phyloP scores from a whole-genome alignment of 30 jellyfish, hydroid and myxozoan genomes.

The Sanderia malayensis region DNA sequence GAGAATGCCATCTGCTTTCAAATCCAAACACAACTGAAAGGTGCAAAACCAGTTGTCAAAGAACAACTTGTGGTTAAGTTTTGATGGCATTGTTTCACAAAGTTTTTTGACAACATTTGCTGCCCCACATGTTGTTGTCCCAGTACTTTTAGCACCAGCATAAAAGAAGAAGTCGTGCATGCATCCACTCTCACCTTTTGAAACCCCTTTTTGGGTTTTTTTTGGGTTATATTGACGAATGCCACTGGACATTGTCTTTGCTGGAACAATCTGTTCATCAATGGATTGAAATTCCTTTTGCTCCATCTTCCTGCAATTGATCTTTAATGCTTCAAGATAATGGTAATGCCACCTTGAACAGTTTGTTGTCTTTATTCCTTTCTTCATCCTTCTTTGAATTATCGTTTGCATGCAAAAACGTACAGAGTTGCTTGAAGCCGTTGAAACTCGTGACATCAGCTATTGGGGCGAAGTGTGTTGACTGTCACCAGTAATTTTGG shows the following conservation, averaged over 20 bases:
- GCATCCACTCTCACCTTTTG: slow-evolving; percentile 29
- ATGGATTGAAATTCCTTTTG: slow-evolving; percentile 4
- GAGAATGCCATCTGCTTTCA: slow-evolving; percentile 24
- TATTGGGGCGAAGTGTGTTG: neutral
- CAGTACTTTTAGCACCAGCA: slow-evolving; percentile 19
- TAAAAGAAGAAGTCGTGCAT: slow-evolving; percentile 26
- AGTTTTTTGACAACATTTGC: slow-evolving; percentile 12
- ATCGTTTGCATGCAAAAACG: slow-evolving; percentile 16
- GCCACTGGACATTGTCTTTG: slow-evolving; percentile 29
- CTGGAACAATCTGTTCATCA: slow-evolving; percentile 18
- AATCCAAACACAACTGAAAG: slow-evolving; percentile 6
- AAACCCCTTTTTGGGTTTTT: slow-evolving; percentile 44
- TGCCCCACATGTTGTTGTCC: slow-evolving; percentile 8
- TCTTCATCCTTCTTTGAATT: slow-evolving; percentile 6
- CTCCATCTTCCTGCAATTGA: slow-evolving; percentile 1
- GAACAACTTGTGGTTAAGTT: neutral
- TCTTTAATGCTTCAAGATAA: neutral
- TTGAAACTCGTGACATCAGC: slow-evolving; percentile 6
- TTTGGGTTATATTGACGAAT: slow-evolving; percentile 36
- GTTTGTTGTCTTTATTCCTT: neutral
- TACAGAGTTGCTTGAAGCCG: slow-evolving; percentile 15
- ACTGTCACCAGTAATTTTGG: neutral
- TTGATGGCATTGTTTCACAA: slow-evolving; percentile 13
- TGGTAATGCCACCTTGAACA: neutral
- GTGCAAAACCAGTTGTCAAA: slow-evolving; percentile 55